A percentile compares a stretch with the other conserved stretches of the same genome.
Conservation (phyloP, 2,797 vertebrate genomes). For the Carapus acus region DNA sequence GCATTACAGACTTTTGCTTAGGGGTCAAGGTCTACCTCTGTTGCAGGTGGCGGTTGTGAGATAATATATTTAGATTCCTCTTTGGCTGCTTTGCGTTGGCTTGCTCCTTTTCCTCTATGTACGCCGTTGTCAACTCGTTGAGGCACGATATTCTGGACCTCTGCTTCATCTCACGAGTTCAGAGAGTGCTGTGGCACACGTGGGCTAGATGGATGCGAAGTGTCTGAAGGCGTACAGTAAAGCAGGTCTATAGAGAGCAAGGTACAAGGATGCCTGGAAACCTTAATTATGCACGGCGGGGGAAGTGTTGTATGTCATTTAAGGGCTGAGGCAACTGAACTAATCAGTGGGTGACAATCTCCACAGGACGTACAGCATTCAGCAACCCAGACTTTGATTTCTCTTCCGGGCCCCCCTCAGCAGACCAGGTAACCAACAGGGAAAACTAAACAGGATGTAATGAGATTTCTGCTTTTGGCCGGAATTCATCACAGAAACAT, state of each 20-base stretch:
- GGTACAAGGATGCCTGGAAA: slow-evolving; percentile 30
- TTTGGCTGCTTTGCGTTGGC: too few species aligned
- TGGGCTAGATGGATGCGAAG: not conserved
- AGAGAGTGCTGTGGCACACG: not conserved
- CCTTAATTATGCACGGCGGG: slow-evolving; percentile 56
- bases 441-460: slow-evolving; percentile 37
- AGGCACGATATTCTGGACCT: slow-evolving; percentile 9
- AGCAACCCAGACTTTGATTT: slow-evolving; percentile 39
- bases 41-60: not conserved
- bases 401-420: slow-evolving; percentile 35
- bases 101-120: too few species aligned
- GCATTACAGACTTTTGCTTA: not conserved
- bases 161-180: too few species aligned
- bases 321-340: slow-evolving; percentile 43
- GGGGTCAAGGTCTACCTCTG: not conserved
- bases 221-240: slow-evolving; percentile 15
- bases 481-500: slow-evolving; percentile 49
- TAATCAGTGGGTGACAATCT: slow-evolving; percentile 54
- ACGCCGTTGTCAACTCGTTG: not conserved
- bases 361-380: slow-evolving; percentile 32
- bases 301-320: slow-evolving; percentile 43
- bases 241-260: slow-evolving; percentile 18
- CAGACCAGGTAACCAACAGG: slow-evolving; percentile 40
- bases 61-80: not conserved
- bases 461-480: slow-evolving; percentile 42